phyloP scores from a whole-genome alignment of 2,113 vertebrate species.

The Uria lomvia region DNA sequence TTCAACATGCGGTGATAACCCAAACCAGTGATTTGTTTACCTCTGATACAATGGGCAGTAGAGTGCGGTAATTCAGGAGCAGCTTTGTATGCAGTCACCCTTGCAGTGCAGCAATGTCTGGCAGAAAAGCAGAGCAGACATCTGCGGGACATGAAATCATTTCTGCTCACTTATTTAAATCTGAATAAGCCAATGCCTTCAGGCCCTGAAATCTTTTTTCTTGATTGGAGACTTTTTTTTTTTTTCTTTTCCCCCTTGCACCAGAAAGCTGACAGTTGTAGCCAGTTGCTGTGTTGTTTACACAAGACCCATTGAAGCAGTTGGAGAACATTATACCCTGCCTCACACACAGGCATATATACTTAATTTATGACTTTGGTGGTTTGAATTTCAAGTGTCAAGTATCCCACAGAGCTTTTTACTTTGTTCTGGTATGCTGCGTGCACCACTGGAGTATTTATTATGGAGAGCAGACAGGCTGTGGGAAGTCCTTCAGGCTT shows the following conservation, averaged over 20 bases:
- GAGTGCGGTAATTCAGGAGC: not conserved
- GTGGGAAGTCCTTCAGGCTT: not conserved
- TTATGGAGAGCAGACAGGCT: not conserved
- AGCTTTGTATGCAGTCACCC: not conserved
- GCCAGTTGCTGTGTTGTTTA: slow-evolving; percentile 16
- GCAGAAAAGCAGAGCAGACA: not conserved
- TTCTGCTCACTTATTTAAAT: not conserved
- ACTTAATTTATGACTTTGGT: slow-evolving; percentile 44
- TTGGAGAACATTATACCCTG: not conserved
- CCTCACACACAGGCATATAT: not conserved
- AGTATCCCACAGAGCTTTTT: slow-evolving; percentile 9
- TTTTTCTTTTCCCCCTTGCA: not conserved
- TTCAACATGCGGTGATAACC: not conserved
- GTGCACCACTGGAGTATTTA: not conserved
- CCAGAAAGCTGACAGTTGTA: not conserved
- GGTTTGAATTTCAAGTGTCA: slow-evolving; percentile 29
- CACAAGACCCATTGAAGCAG: not conserved
- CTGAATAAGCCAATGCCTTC: not conserved
- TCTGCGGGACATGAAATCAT: not conserved
- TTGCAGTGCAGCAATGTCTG: not conserved
- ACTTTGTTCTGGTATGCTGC: slow-evolving; percentile 15
- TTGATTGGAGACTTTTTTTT: not conserved
- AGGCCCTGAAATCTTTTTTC: not conserved
- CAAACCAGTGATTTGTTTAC: not conserved
- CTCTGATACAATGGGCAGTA: not conserved